Evolutionary conservation across 2,888 invertebrate species (phyloP), one percentile per base, ranked within the genome.

Genomic region (Andrena fulva): DNA sequence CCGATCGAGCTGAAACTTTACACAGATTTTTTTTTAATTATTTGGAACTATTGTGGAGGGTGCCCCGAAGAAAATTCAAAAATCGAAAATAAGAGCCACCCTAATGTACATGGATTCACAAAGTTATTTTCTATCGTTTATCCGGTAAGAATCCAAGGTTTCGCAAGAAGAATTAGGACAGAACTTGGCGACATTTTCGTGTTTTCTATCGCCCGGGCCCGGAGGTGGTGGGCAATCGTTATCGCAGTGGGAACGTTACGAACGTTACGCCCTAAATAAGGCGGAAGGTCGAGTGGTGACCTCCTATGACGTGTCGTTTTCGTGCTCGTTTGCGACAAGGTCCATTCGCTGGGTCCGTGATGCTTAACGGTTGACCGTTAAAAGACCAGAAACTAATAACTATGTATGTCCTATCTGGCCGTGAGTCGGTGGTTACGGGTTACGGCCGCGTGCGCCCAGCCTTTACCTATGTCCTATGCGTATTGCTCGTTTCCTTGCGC

Each of bases 241-340:
- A 56, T 24, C 56, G 56, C 10, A 56, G 12, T 56, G 29, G n/a
- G 24, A 52, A 24, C 12, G 62, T 69, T 16, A 20, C 50, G 31
- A 68, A 24, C 66, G 63, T 59, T 63, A 77, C 48, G 87, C 82
- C 86, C 89, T 87, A 87, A 89, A 90, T 90, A 87, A 86, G 83
- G 77, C 78, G 79, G 91, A 92, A 91, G 91, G 92, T 91, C 89
- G 89, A 78, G 88, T 86, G 78, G 85, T 73, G 90, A 91, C 89
- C 92, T 91, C 89, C 84, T 85, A 80, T 64, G 81, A 84, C 81
- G 91, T 31, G 69, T 90, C 89, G 85, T 91, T 89, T 89, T 85
- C 85, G 84, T 88, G 89, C 90, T 90, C 87, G 82, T 86, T 82
- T 80, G 4, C 79, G 50, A 52, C 79, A 80, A 78, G 80, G 80